Evolutionary conservation across 2,797 vertebrate genomes (phyloP).

Genomic region (Leucoraja ocellata): DNA sequence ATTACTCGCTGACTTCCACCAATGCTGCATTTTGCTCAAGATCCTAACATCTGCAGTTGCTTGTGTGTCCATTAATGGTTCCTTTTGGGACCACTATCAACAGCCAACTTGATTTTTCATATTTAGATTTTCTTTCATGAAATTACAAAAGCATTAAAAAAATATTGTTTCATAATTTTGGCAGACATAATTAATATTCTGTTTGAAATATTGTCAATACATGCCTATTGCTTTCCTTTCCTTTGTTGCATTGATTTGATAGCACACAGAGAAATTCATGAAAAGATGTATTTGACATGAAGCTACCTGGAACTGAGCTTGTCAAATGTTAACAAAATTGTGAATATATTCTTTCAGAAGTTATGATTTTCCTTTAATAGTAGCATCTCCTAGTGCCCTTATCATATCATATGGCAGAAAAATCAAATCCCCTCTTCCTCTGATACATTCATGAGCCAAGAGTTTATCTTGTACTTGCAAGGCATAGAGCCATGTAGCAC

Average conservation of each 20-base stretch:
- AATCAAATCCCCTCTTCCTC: not conserved
- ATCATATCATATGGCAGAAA: not conserved
- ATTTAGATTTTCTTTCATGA: not conserved
- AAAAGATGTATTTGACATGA: not conserved
- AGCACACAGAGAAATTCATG: not conserved
- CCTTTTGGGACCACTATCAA: too few species aligned
- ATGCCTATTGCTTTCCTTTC: not conserved
- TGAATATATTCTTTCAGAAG: not conserved
- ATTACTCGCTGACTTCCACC: too few species aligned
- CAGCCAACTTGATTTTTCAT: not conserved
- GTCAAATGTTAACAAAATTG: not conserved
- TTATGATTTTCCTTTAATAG: not conserved
- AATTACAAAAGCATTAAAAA: not conserved
- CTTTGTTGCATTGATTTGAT: not conserved
- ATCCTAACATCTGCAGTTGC: too few species aligned
- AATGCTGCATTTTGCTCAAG: too few species aligned
- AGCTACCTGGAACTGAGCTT: not conserved
- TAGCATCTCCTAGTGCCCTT: not conserved
- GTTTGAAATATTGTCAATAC: not conserved
- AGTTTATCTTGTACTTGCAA: not conserved
- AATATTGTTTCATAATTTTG: not conserved
- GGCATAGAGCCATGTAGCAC: too few species aligned
- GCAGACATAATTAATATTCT: not conserved
- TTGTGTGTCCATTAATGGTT: too few species aligned
- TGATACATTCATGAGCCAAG: not conserved